Evolutionary conservation across 1,140 invertebrate species (phyloP).

Genomic region (Prorops nasuta): DNA sequence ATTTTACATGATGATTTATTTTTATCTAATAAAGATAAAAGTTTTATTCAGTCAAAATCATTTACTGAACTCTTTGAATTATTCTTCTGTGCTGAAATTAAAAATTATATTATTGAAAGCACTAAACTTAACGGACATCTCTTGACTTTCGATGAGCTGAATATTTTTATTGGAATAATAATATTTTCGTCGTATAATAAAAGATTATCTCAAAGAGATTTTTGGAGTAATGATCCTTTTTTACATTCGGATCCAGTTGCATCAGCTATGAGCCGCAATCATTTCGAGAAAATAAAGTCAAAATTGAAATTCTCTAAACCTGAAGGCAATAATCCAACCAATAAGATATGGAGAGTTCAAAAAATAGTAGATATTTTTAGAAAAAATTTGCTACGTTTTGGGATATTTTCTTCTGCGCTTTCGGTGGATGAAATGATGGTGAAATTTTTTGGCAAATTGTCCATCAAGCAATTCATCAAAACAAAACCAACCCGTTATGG

Average conservation of each 20-base stretch:
- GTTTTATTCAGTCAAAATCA: neutral
- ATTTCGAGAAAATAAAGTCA: slow-evolving; percentile 15
- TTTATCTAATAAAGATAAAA: slow-evolving; percentile 4
- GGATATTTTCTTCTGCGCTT: slow-evolving; percentile 46
- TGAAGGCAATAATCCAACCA: slow-evolving; percentile 5
- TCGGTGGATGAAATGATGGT: slow-evolving; percentile 13
- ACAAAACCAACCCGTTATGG: slow-evolving; percentile 44
- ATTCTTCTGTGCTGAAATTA: slow-evolving; percentile 6
- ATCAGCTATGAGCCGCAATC: slow-evolving; percentile 15
- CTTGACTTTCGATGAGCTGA: slow-evolving; percentile 2
- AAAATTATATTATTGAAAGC: slow-evolving; percentile 4
- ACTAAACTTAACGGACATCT: slow-evolving; percentile 11
- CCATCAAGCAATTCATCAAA: neutral
- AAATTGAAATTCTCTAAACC: slow-evolving; percentile 17
- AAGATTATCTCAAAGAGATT: slow-evolving; percentile 18
- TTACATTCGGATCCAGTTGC: slow-evolving; percentile 9
- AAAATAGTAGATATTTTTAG: neutral
- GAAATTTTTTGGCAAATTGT: neutral
- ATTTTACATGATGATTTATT: neutral
- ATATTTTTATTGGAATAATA: slow-evolving; percentile 13
- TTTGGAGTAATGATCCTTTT: slow-evolving; percentile 15
- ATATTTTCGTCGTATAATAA: slow-evolving; percentile 11
- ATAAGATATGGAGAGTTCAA: slow-evolving; percentile 3
- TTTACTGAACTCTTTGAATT: slow-evolving; percentile 5
- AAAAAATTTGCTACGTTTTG: slow-evolving; percentile 28